These are phyloP conservation scores for Neoseiulus cucumeris DNA, from an alignment of 1,140 invertebrate genomes.

Conservation along the genomic window DNA sequence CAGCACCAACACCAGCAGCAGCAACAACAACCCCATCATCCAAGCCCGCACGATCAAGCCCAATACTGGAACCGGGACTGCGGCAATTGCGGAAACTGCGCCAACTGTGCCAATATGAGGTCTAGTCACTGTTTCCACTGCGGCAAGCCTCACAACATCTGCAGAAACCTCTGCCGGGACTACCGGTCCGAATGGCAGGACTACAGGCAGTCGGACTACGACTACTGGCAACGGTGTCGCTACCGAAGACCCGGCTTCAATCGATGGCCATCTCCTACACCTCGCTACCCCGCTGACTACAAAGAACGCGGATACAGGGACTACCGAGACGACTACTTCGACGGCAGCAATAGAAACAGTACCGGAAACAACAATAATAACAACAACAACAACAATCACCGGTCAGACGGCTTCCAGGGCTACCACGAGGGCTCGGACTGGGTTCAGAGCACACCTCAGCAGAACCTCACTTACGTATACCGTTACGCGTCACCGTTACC, in stretches of 20 bases:
- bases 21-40: background rate
- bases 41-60: background rate
- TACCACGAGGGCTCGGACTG: background rate
- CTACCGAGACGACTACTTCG: conserved; percentile 7
- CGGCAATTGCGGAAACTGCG: background rate
- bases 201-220: conserved; percentile 5
- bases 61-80: background rate
- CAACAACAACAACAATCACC: background rate
- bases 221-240: conserved; percentile 9
- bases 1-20: background rate
- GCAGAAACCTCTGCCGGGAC: background rate
- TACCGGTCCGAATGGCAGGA: background rate
- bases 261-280: conserved; percentile 13
- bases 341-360: background rate
- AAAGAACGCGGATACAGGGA: background rate
- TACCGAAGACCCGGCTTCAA: conserved; percentile 6
- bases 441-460: background rate
- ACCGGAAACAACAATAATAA: background rate
- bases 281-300: background rate
- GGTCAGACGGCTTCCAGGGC: background rate
- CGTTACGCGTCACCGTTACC: no score
- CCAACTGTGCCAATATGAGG: conserved; percentile 8
- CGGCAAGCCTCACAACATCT: conserved; percentile 7
- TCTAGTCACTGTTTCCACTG: conserved; percentile 11
- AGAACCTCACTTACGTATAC: no score